phyloP scores from a whole-genome alignment of 1,140 invertebrate genomes.

The Heliconius himera region DNA sequence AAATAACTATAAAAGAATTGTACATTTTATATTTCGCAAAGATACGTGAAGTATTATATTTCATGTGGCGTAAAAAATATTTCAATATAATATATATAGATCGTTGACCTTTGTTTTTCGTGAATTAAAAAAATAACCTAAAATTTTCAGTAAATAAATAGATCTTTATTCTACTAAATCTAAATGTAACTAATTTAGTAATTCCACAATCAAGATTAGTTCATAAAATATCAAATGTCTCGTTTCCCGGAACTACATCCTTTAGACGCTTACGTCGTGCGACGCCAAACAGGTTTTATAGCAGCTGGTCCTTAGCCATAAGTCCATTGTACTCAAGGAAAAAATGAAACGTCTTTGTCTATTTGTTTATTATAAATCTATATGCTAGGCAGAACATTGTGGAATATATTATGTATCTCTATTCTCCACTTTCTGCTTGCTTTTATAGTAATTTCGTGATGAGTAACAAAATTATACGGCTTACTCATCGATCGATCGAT shows the following conservation, averaged over 20 bases:
- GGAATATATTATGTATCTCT: no score
- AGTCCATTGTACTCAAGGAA: neutral
- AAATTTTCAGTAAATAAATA: neutral
- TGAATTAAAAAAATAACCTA: neutral
- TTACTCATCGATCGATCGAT: no score
- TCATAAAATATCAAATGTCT: neutral
- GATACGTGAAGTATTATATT: neutral
- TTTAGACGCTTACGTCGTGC: neutral
- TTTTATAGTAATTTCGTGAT: no score
- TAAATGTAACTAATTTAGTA: neutral
- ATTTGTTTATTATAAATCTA: neutral
- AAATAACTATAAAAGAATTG: neutral
- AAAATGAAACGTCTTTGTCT: neutral
- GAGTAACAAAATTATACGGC: no score
- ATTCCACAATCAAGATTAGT: neutral
- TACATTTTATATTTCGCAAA: neutral
- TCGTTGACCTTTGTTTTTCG: no score
- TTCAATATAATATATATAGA: no score
- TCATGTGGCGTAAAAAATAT: no score
- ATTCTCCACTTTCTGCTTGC: no score
- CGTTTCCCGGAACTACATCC: constrained; percentile 6
- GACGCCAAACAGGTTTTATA: constrained; percentile 5
- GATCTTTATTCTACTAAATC: neutral
- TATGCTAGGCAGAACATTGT: no score
- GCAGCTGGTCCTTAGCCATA: constrained; percentile 5